phyloP scores from a whole-genome alignment of 2,888 invertebrate genomes.

The Rotaria socialis region DNA sequence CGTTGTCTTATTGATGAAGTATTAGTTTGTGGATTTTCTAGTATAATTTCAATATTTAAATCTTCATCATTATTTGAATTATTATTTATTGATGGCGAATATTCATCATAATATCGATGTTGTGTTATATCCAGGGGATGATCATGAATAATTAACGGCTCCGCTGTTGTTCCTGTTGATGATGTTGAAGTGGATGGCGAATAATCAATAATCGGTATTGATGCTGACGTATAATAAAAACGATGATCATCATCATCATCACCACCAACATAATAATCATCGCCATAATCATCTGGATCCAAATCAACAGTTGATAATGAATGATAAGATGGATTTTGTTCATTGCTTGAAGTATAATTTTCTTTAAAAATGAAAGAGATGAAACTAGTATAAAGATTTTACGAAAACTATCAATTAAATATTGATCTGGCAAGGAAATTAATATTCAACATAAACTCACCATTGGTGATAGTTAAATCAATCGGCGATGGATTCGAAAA shows the following conservation, averaged over 20 bases:
- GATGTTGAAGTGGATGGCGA: neutral
- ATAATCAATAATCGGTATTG: neutral
- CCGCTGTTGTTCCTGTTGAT: neutral
- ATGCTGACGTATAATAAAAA: neutral
- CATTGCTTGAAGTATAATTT: neutral
- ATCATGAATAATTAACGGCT: neutral
- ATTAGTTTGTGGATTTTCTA: neutral
- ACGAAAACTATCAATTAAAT: too few species aligned
- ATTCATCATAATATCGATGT: neutral
- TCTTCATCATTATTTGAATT: neutral
- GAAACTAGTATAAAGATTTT: neutral
- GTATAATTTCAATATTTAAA: conserved; percentile 12
- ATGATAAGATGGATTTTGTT: neutral
- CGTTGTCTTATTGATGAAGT: neutral
- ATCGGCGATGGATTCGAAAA: neutral
- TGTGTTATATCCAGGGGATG: neutral
- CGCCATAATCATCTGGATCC: neutral
- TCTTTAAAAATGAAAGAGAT: neutral
- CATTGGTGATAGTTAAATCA: neutral
- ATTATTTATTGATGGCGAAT: neutral
- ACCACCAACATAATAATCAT: neutral
- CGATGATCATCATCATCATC: neutral
- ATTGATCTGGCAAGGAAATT: too few species aligned
- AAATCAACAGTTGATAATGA: neutral
- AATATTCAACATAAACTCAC: neutral